Evolutionary conservation across 1,140 invertebrate genomes (phyloP), one percentile per base, ranked within the genome.

Genomic region (Zaprionus taronus): DNA sequence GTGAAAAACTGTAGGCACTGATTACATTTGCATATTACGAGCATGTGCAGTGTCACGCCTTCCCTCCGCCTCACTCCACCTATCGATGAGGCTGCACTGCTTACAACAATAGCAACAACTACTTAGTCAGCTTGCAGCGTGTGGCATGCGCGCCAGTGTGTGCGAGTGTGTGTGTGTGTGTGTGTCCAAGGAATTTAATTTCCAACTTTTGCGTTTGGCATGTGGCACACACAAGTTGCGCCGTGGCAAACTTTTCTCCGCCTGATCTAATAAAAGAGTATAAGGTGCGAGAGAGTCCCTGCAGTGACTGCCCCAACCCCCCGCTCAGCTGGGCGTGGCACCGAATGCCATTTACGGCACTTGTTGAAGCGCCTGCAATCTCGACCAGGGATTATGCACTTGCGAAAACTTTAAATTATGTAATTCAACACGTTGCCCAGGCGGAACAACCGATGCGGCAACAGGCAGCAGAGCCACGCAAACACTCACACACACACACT

Each of bases 1-100:
- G 81, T 90, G 69, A 69, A 78, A 90, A 87, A 91, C 79, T 85
- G 86, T 77, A 69, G 86, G 73, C 85, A 85, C 85, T 90, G 85
- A 90, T 90, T 90, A 90, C 85, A 90, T 90, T 90, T 90, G 86
- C 85, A 90, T 90, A 90, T 90, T 84, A 70, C 56, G 56, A 57
- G 64, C 55, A 72, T 67, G 56, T 67, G 64, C 64, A 72, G 51
- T 38, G n/a, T 38, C 34, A 24, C 70, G 24, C 55, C 51, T 51
- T 36, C 49, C 9, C 36, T 6, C 57, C 70, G 20, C 55, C 51
- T 55, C 44, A 31, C 12, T 34, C 9, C 57, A 17, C 66, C 51
- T 76, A 89, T 81, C 68, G 84, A 89, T 80, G 75, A 74, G 56
- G 64, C 38, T 67, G 74, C 60, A 72, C 28, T 17, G 69, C 17